Percentiles rank a stretch among this genome's conserved stretches.
phyloP scores from a whole-genome alignment of 1,140 invertebrate genomes.

The Sarcophaga peregrina region DNA sequence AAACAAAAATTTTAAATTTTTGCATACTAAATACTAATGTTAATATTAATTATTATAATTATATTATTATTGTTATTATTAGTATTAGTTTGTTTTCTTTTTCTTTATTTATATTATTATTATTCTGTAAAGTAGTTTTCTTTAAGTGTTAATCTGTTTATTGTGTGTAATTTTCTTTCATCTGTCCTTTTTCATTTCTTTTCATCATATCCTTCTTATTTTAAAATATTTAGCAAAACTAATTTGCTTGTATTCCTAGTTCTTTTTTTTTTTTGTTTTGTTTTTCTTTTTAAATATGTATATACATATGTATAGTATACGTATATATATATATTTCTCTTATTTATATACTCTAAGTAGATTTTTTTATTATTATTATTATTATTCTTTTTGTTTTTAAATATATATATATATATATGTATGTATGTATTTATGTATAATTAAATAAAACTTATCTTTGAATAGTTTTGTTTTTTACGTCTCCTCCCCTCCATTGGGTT shows the following conservation, averaged over 20 bases:
- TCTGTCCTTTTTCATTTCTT: not conserved
- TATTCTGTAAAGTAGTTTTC: constrained; percentile 2
- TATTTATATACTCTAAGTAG: too few relatives aligned
- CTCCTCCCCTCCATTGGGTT: not conserved
- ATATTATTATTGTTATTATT: not conserved
- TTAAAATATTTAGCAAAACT: constrained; percentile 25
- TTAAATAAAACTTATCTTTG: constrained; percentile 36
- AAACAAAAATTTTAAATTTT: constrained; percentile 40
- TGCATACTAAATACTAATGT: constrained; percentile 31
- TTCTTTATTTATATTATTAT: not conserved
- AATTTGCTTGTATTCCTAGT: constrained; percentile 16
- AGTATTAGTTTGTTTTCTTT: not conserved
- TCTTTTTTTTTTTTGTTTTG: not conserved
- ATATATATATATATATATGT: not conserved
- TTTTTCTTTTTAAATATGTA: not conserved
- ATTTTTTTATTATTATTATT: too few relatives aligned
- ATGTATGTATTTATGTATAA: not conserved
- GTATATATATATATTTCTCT: too few relatives aligned
- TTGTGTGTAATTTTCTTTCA: not conserved
- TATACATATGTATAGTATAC: too few relatives aligned
- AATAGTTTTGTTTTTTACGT: constrained; percentile 27
- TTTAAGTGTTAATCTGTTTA: not conserved
- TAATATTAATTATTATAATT: too few relatives aligned
- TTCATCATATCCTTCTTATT: not conserved
- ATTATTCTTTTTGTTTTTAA: not conserved